Conservation (phyloP, 23 tunicate species). For the Styela clava region DNA sequence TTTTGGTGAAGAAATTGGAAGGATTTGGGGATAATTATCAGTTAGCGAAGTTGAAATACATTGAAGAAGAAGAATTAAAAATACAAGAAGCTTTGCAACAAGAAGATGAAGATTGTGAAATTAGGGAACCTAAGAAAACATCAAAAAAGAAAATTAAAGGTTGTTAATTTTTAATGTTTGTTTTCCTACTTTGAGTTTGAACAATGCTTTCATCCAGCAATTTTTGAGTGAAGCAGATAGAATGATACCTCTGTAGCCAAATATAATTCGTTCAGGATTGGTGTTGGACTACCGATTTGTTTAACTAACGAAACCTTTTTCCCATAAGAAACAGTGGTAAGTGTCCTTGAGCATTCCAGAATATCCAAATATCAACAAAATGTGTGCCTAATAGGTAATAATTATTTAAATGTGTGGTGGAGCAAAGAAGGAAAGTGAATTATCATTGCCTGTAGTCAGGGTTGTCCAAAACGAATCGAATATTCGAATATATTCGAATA, state of each 20-base stretch:
- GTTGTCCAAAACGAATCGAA: no score
- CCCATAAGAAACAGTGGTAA: no score
- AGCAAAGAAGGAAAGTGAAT: no score
- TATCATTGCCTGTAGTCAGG: no score
- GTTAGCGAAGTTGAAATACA: neutral
- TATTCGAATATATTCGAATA: no score
- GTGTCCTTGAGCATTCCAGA: no score
- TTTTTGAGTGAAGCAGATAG: neutral
- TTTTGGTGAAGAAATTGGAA: conserved; percentile 18
- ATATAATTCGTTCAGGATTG: no score
- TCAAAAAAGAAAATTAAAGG: conserved; percentile 27
- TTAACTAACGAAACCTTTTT: no score
- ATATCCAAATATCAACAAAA: no score
- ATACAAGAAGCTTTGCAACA: neutral
- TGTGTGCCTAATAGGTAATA: no score
- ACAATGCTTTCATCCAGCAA: neutral
- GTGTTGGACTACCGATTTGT: no score
- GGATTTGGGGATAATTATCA: conserved; percentile 25
- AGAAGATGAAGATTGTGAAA: neutral
- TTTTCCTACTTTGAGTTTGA: neutral
- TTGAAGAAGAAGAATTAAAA: conserved; percentile 15
- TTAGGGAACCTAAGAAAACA: neutral
- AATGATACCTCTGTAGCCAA: neutral
- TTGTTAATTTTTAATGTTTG: neutral
- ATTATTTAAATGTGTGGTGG: no score